These are phyloP conservation scores for Willisornis vidua DNA, from an alignment of 2,113 vertebrate genomes.

Conservation along the genomic window DNA sequence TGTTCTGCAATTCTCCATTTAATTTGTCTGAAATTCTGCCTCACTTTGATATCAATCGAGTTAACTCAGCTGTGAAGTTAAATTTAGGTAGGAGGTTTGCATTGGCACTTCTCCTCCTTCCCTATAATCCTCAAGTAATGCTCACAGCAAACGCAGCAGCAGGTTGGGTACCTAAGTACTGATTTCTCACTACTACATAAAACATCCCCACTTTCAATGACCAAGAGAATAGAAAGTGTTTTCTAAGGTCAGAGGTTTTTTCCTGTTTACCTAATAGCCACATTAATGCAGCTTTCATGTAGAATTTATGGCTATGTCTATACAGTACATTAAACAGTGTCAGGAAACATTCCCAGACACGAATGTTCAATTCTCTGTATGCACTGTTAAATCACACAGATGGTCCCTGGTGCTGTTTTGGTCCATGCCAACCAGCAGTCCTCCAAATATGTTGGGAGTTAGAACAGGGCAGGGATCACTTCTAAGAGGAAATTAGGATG, in stretches of 20 bases:
- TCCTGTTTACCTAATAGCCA: neutral
- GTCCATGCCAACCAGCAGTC: neutral
- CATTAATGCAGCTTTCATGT: neutral
- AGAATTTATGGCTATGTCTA: neutral
- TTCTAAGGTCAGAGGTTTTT: neutral
- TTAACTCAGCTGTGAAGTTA: conserved; percentile 19
- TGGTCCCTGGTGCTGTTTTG: neutral
- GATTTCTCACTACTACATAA: neutral
- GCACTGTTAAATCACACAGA: neutral
- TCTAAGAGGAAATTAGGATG: neutral
- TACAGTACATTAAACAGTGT: neutral
- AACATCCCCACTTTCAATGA: neutral
- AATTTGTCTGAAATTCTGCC: neutral
- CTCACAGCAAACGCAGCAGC: neutral
- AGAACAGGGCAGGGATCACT: neutral
- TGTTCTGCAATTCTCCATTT: neutral
- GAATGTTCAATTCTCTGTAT: neutral
- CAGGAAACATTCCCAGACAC: neutral
- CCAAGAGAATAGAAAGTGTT: neutral
- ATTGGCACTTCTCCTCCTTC: neutral
- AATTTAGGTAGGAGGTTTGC: neutral
- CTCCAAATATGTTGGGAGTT: neutral
- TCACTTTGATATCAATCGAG: neutral
- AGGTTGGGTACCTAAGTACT: neutral
- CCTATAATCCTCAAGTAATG: neutral